A percentile compares a stretch with the other conserved stretches of the same genome.
These are phyloP conservation scores for Pseudorasbora parva DNA, from an alignment of 2,113 vertebrate species.

Conservation along the genomic window DNA sequence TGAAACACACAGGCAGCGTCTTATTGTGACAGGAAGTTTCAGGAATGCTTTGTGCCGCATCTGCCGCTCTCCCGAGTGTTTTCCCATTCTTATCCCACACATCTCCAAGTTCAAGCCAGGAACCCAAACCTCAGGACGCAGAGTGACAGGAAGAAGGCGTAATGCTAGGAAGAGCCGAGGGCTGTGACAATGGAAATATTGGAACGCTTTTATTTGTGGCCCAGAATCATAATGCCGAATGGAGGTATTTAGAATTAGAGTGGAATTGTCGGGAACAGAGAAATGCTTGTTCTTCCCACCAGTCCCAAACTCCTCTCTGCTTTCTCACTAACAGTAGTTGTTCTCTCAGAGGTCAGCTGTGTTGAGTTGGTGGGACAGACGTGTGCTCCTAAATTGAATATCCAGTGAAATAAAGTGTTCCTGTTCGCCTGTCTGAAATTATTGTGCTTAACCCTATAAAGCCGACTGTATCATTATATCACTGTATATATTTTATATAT, in stretches of 20 bases:
- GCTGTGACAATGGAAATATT: conserved; percentile 47
- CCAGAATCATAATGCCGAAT: neutral
- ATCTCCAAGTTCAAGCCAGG: neutral
- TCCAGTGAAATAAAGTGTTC: neutral
- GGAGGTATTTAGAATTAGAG: conserved; percentile 18
- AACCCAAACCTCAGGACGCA: conserved; percentile 1
- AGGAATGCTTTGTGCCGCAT: conserved; percentile 34
- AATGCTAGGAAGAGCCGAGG: neutral
- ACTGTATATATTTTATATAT: too few species aligned
- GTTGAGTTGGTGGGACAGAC: conserved; percentile 41
- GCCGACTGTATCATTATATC: neutral
- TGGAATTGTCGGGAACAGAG: conserved; percentile 28
- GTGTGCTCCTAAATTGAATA: conserved; percentile 32
- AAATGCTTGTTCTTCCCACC: conserved; percentile 36
- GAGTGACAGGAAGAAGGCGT: conserved; percentile 26
- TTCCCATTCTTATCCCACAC: neutral
- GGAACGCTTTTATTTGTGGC: conserved; percentile 33
- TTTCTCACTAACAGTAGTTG: conserved; percentile 20
- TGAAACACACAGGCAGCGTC: neutral
- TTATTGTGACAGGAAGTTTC: conserved; percentile 48
- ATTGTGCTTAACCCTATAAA: neutral
- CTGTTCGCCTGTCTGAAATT: neutral
- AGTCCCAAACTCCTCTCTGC: neutral
- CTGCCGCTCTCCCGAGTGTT: conserved; percentile 2
- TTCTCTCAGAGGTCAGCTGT: conserved; percentile 25